Evolutionary conservation across 2,888 invertebrate genomes (phyloP).

Genomic region (Empis livida): DNA sequence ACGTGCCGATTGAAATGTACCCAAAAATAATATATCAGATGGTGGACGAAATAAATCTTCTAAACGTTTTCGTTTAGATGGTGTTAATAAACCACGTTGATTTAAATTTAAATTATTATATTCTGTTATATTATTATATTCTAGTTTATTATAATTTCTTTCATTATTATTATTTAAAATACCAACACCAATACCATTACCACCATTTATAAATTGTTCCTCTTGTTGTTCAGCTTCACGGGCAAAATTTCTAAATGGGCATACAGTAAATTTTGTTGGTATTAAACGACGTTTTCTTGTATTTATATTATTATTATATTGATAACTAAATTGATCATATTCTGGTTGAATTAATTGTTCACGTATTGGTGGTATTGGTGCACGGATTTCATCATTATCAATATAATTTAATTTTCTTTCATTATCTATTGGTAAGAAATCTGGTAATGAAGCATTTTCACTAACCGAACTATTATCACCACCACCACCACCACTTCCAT

Average conservation of each 20-base stretch:
- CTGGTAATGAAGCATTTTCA: not conserved
- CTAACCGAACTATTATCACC: not conserved
- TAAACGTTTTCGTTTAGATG: slow-evolving; percentile 34
- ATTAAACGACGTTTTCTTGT: slow-evolving; percentile 22
- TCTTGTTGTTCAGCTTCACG: slow-evolving; percentile 32
- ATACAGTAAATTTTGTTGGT: slow-evolving; percentile 23
- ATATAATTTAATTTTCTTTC: slow-evolving; percentile 1
- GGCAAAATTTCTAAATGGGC: slow-evolving; percentile 32
- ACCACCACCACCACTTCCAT: no score
- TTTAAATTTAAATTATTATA: not conserved
- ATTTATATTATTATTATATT: slow-evolving; percentile 14
- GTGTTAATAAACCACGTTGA: not conserved
- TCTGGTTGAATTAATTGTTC: slow-evolving; percentile 32
- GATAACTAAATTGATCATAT: slow-evolving; percentile 32
- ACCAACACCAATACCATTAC: slow-evolving; percentile 2
- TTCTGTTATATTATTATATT: slow-evolving; percentile 1
- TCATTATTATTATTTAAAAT: not conserved
- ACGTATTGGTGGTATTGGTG: slow-evolving; percentile 32
- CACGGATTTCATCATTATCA: slow-evolving; percentile 26
- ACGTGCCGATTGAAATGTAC: slow-evolving; percentile 44
- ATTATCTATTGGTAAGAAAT: not conserved
- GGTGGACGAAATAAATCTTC: slow-evolving; percentile 57
- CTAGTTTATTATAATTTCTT: slow-evolving; percentile 11
- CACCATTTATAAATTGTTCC: slow-evolving; percentile 7
- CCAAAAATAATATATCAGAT: slow-evolving; percentile 48